These are phyloP conservation scores for Eurytoma californica DNA, from an alignment of 2,888 invertebrate genomes.

Conservation along the genomic window DNA sequence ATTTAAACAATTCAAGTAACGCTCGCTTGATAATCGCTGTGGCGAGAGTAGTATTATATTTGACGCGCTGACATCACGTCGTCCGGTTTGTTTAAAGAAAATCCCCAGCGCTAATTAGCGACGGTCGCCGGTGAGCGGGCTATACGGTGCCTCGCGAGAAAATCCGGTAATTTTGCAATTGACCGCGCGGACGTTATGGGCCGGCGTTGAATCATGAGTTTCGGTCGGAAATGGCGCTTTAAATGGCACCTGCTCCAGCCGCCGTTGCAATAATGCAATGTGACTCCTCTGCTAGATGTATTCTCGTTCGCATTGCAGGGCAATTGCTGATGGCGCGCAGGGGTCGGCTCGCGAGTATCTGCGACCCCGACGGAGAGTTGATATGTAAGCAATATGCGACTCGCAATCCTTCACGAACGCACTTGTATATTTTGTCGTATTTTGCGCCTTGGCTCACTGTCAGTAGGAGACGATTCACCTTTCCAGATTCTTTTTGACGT, in stretches of 20 bases:
- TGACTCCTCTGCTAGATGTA: slow-evolving; percentile 14
- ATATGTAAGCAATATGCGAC: slow-evolving; percentile 80
- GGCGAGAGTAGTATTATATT: background rate
- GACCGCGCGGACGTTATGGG: slow-evolving; percentile 4
- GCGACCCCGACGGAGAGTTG: slow-evolving; percentile 81
- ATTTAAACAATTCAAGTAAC: slow-evolving; percentile 18
- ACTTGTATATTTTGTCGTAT: slow-evolving; percentile 13
- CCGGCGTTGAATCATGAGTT: background rate
- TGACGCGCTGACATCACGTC: slow-evolving; percentile 1
- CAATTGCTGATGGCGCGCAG: slow-evolving; percentile 72
- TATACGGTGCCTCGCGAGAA: slow-evolving; percentile 17
- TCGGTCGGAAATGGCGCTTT: slow-evolving; percentile 8
- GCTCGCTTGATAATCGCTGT: background rate
- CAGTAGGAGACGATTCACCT: slow-evolving; percentile 14
- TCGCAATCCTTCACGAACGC: slow-evolving; percentile 13
- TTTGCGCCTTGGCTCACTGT: slow-evolving; percentile 8
- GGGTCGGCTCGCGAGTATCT: slow-evolving; percentile 78
- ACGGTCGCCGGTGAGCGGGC: background rate
- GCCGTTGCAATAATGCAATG: background rate
- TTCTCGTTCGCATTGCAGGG: slow-evolving; percentile 69
- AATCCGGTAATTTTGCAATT: slow-evolving; percentile 51
- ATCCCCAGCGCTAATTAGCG: slow-evolving; percentile 15
- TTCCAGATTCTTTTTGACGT: background rate
- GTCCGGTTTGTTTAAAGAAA: slow-evolving; percentile 15
- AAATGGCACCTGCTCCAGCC: slow-evolving; percentile 16